Percentiles rank a stretch among this genome's conserved stretches.
Conservation (phyloP, 2,113 vertebrate genomes). For the Ursus arctos region DNA sequence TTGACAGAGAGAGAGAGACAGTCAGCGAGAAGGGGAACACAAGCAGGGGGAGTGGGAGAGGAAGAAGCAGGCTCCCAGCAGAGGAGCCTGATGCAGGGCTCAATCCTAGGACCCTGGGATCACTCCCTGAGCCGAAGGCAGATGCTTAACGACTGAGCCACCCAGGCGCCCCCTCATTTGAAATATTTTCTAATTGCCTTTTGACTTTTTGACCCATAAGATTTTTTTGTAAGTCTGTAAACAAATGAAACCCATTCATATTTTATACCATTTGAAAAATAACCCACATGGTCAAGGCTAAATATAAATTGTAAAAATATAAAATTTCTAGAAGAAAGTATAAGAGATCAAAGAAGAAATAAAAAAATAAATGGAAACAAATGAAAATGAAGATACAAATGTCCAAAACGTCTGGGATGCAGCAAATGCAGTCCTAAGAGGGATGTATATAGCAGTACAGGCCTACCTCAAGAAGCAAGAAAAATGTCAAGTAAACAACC, state of each 20-base stretch:
- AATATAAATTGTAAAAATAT: neutral
- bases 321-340: neutral
- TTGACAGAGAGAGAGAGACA: too few relatives aligned
- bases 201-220: neutral
- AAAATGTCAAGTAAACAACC: neutral
- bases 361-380: neutral
- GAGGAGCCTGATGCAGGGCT: too few relatives aligned
- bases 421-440: neutral
- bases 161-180: neutral
- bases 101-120: too few relatives aligned
- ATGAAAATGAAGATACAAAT: neutral
- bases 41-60: too few relatives aligned
- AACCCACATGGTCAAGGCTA: neutral
- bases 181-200: neutral
- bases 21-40: too few relatives aligned
- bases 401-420: neutral
- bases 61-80: too few relatives aligned
- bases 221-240: neutral
- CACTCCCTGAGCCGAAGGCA: too few relatives aligned
- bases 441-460: neutral
- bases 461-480: neutral
- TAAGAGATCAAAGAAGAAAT: neutral
- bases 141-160: too few relatives aligned
- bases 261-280: neutral
- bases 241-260: neutral